Evolutionary conservation across 2,797 vertebrate species (phyloP), one percentile per base, ranked within the genome.

Genomic region (Micrastur ruficollis): DNA sequence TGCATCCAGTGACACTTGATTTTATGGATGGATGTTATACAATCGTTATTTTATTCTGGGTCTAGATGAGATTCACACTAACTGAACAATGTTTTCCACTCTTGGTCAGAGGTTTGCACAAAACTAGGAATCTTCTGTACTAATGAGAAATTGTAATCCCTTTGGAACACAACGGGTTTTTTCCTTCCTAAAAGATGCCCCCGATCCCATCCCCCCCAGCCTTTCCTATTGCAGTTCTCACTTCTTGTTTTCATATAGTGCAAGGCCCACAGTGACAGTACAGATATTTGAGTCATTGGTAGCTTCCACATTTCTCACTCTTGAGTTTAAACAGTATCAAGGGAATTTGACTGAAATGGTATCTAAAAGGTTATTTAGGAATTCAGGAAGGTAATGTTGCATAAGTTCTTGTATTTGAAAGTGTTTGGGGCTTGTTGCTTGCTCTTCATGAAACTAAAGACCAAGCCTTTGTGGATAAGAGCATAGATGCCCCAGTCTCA

Each of bases 1-100:
- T 42, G 8, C 4, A 3, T 13, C 40, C 38, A 8, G 0, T 27
- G 53, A 3, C 58, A 5, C 1, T 3, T 38, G 36, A 40, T 78
- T 47, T 67, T 52, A 6, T 49, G 38, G 32, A 5, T 13, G 56
- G 56, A 4, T 72, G 1, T 75, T 56, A 50, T 44, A 36, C 20
- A 9, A 2, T 6, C 20, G 2, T 31, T 15, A 2, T 36, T 67
- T 53, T 62, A 63, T 50, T 70, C 8, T 3, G 20, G 5, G 14
- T 47, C 59, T 38, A 22, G 36, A 5, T 62, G 15, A 80, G 47
- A n/a, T 13, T 7, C 29, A 20, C 0, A 0, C 50, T 81, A 29
- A 7, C 47, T 56, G 44, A 92, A 3, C 74, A 11, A 1, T 12
- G 38, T 32, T 92, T 50, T 50, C 71, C 80, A 4, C 12, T 55